phyloP scores from a whole-genome alignment of 2,797 vertebrate genomes.

The Pseudochirops cupreus region DNA sequence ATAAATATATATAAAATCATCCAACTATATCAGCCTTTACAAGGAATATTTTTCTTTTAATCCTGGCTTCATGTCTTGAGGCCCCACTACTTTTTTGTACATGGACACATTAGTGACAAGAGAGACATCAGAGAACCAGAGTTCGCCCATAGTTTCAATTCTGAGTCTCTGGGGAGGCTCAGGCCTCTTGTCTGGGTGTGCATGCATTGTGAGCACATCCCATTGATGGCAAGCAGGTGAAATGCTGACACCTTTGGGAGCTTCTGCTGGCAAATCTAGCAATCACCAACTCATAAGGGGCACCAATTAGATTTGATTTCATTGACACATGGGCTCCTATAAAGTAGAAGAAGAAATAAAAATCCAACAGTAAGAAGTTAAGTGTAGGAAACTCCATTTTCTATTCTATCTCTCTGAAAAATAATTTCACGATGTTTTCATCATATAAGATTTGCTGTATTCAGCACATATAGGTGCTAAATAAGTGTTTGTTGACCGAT shows the following conservation, averaged over 20 bases:
- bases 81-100: not conserved
- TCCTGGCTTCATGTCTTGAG: not conserved
- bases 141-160: not conserved
- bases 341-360: constrained; percentile 45
- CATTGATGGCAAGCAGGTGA: constrained; percentile 17
- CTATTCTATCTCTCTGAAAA: constrained; percentile 62
- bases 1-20: not conserved
- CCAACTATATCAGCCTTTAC: not conserved
- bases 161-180: constrained; percentile 44
- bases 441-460: not conserved
- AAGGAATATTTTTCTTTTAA: not conserved
- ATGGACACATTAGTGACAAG: not conserved
- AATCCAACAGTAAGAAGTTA: constrained; percentile 49
- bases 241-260: constrained; percentile 52
- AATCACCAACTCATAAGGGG: constrained; percentile 68
- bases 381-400: constrained; percentile 59
- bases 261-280: constrained; percentile 19
- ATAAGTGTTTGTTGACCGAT: not conserved
- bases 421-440: constrained; percentile 7
- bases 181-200: not conserved
- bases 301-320: constrained; percentile 73
- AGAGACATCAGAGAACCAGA: not conserved
- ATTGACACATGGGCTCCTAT: constrained; percentile 64
- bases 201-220: not conserved
- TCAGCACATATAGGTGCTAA: not conserved